phyloP scores from a whole-genome alignment of 1,140 invertebrate genomes.

The Mylabris phalerata region DNA sequence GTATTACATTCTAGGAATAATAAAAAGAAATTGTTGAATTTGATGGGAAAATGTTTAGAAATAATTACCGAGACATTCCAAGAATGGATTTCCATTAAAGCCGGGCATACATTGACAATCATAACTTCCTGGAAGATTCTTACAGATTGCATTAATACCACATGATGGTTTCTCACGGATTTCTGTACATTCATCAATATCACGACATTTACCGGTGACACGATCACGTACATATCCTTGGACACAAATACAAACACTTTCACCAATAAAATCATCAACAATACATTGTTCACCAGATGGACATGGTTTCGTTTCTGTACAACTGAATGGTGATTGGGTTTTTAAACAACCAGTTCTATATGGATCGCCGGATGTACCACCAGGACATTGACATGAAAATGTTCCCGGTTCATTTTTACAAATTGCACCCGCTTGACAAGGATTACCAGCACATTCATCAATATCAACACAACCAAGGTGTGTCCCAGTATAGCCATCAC shows the following conservation, averaged over 20 bases:
- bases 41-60: background rate
- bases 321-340: conserved; percentile 55
- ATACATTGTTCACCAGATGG: conserved; percentile 78
- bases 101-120: conserved; percentile 83
- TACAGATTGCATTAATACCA: conserved; percentile 81
- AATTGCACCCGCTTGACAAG: conserved; percentile 73
- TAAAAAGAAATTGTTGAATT: conserved; percentile 3
- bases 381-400: conserved; percentile 82
- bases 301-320: conserved; percentile 68
- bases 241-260: conserved; percentile 79
- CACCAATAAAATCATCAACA: conserved; percentile 60
- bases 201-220: conserved; percentile 67
- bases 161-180: conserved; percentile 65
- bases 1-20: conserved; percentile 61
- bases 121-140: conserved; percentile 89
- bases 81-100: conserved; percentile 83
- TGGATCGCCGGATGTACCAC: conserved; percentile 61
- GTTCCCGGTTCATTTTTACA: conserved; percentile 82
- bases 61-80: conserved; percentile 61
- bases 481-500: conserved; percentile 65
- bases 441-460: conserved; percentile 71
- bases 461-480: conserved; percentile 77
- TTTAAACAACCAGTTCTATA: conserved; percentile 65
- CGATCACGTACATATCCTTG: conserved; percentile 72
- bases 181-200: conserved; percentile 82